Base-by-base conservation (phyloP, 2,797 vertebrate genomes). In the Sciurus carolinensis region DNA sequence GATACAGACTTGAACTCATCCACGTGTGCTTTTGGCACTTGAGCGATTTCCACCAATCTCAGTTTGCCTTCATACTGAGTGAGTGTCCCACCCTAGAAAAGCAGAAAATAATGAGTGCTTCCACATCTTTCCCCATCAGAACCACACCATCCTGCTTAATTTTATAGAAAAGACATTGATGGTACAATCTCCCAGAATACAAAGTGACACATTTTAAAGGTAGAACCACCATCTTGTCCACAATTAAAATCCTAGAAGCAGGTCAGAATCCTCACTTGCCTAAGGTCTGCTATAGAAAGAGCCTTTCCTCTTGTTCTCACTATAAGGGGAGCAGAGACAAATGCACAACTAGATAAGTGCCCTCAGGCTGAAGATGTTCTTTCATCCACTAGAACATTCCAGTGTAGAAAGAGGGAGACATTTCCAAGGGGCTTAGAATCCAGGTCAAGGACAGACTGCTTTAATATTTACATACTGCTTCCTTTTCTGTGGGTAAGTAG, bases 1-100 rank as follows among this genome's bases (percentile, higher is more conserved):
- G 99, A 99, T 97, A 99, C 99, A 0, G 99, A 99, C 98, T 99
- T 99, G 98, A 99, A 99, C 97, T 99, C 99, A 96, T 99, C 99
- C 0, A 99, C 99, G 0, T 99, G 99, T 26, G 99, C 98, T 98
- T 99, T 99, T 0, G 99, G 99, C 44, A 99, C 99, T 98, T 99
- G 99, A 52, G 99, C 99, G 42, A 99, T 99, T 98, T 99, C 99
- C 98, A 99, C 99, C 97, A 99, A 98, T 96, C 99, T 99, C 98
- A 99, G 98, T 95, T 99, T 99, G 36, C 99, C 99, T 86, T 99
- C 99, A 0, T 99, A 99, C 90, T 99, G 99, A 33, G 99, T 99
- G 95, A 99, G 99, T 0, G 99, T 99, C 3, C 99, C 99, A 50
- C 99, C 99, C 99, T 99, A 98, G 84, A 93, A 92, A 97, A 93